Conservation (phyloP, 1,140 invertebrate species). For the Drosophila sucinea region DNA sequence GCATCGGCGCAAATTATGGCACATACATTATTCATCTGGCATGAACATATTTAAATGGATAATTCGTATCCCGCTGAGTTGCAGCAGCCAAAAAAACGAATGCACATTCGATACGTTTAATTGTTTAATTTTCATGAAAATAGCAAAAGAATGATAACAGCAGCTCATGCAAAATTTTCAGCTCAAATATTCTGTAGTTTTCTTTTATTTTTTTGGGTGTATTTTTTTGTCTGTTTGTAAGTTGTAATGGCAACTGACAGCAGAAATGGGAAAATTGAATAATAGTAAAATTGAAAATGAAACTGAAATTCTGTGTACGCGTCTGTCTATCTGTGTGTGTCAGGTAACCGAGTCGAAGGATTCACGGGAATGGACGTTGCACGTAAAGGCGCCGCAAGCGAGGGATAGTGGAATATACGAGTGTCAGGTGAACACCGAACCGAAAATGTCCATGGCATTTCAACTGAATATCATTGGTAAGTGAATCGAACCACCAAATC, state of each 20-base stretch:
- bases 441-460: slow-evolving; percentile 95
- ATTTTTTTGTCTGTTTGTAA: background rate
- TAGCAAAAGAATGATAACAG: slow-evolving; percentile 28
- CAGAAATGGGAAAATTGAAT: slow-evolving; percentile 27
- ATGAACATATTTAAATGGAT: slow-evolving; percentile 56
- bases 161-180: slow-evolving; percentile 35
- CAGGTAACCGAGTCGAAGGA: slow-evolving; percentile 92
- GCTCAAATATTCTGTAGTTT: slow-evolving; percentile 40
- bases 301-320: slow-evolving; percentile 37
- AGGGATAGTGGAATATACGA: slow-evolving; percentile 94
- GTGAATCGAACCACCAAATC: slow-evolving; percentile 76
- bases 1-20: slow-evolving; percentile 32
- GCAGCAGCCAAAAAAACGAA: slow-evolving; percentile 21
- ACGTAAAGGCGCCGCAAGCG: slow-evolving; percentile 94
- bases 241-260: slow-evolving; percentile 28
- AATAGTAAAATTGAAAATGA: slow-evolving; percentile 25
- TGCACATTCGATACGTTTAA: slow-evolving; percentile 50
- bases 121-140: slow-evolving; percentile 56
- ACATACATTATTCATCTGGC: slow-evolving; percentile 53
- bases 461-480: slow-evolving; percentile 94
- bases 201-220: background rate
- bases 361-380: slow-evolving; percentile 95
- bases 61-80: slow-evolving; percentile 17
- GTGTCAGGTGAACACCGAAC: slow-evolving; percentile 96
- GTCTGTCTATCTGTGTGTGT: slow-evolving; percentile 59